These are phyloP conservation scores for Tanypteryx hageni DNA, from an alignment of 2,888 invertebrate genomes.

Conservation along the genomic window DNA sequence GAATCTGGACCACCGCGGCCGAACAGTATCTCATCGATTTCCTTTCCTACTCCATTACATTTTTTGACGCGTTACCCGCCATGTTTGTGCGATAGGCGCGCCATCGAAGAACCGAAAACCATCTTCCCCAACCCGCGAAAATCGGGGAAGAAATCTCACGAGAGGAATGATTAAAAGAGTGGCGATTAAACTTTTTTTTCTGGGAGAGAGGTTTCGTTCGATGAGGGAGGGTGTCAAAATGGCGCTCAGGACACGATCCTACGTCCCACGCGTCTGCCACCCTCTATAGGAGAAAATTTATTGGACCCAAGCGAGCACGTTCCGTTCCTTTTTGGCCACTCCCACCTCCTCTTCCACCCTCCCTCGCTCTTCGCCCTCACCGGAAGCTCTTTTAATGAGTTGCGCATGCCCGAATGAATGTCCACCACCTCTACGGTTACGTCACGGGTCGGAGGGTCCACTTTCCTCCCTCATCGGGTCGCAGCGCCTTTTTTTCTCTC, in stretches of 20 bases:
- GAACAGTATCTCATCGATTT: too few species aligned
- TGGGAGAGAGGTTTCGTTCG: neutral
- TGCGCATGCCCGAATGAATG: constrained; percentile 48
- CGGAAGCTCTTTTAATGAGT: constrained; percentile 61
- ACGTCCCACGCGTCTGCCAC: neutral
- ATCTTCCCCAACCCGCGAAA: neutral
- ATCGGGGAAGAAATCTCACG: neutral
- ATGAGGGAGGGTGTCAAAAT: neutral
- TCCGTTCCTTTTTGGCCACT: neutral
- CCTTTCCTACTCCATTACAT: too few species aligned
- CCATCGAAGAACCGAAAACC: too few species aligned
- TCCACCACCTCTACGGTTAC: constrained; percentile 23
- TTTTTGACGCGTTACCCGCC: too few species aligned
- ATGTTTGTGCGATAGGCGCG: too few species aligned
- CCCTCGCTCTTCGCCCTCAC: neutral
- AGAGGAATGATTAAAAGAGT: neutral
- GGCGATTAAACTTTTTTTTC: neutral
- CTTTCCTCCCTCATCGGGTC: neutral
- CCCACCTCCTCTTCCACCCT: neutral
- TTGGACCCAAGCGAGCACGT: neutral
- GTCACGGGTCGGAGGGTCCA: neutral
- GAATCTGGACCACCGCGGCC: too few species aligned
- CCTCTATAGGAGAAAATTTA: neutral
- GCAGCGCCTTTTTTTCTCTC: neutral
- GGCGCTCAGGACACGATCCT: neutral